These are phyloP conservation scores for Drosophila sulfurigaster DNA, from an alignment of 1,140 invertebrate species.

Conservation along the genomic window DNA sequence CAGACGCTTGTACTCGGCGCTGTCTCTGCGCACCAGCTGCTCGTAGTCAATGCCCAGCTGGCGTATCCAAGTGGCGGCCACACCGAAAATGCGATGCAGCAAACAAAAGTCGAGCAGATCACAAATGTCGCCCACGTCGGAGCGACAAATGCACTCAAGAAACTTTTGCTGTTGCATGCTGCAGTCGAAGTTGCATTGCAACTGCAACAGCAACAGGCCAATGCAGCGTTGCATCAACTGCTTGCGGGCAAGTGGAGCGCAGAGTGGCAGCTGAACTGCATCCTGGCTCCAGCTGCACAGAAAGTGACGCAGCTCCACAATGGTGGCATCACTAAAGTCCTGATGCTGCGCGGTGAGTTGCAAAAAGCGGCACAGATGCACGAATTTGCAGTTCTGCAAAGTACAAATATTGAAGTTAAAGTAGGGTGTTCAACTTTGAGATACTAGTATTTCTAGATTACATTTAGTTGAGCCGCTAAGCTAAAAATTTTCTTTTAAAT, in stretches of 20 bases:
- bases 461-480: too few relatives aligned
- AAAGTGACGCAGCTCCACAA: slow-evolving; percentile 71
- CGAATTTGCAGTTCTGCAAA: slow-evolving; percentile 58
- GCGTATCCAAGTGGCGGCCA: slow-evolving; percentile 60
- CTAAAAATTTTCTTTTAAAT: too few relatives aligned
- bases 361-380: slow-evolving; percentile 71
- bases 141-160: slow-evolving; percentile 73
- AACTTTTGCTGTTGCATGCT: slow-evolving; percentile 71
- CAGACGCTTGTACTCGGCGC: slow-evolving; percentile 63
- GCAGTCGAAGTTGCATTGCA: slow-evolving; percentile 73
- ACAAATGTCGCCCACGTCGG: slow-evolving; percentile 79
- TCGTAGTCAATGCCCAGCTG: slow-evolving; percentile 60
- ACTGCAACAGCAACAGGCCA: slow-evolving; percentile 61
- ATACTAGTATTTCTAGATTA: too few relatives aligned
- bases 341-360: slow-evolving; percentile 62
- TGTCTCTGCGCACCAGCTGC: slow-evolving; percentile 56
- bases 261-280: slow-evolving; percentile 64
- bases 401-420: too few relatives aligned
- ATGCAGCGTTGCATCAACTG: slow-evolving; percentile 72
- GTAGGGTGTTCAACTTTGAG: too few relatives aligned
- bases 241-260: slow-evolving; percentile 45
- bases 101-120: slow-evolving; percentile 76
- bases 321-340: slow-evolving; percentile 67
- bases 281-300: slow-evolving; percentile 75
- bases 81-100: slow-evolving; percentile 66